Conservation (phyloP, 1,140 invertebrate genomes). For the Drosophila navojoa region DNA sequence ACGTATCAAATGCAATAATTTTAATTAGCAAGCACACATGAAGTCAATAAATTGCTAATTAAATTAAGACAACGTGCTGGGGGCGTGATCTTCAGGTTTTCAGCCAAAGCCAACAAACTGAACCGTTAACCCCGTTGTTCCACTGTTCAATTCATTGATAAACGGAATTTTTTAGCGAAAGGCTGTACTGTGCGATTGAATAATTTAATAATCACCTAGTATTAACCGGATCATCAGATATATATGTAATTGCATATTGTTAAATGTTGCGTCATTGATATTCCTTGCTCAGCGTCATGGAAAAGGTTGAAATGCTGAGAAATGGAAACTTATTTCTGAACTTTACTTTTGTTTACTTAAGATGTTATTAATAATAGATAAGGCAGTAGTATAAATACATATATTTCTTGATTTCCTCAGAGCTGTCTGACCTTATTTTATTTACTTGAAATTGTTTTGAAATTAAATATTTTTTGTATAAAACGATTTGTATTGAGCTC, state of each 20-base stretch:
- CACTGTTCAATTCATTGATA: conserved; percentile 57
- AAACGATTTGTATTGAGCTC: too few species aligned
- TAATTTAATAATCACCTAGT: conserved; percentile 27
- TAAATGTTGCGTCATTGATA: not conserved
- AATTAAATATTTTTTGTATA: too few species aligned
- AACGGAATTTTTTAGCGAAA: conserved; percentile 69
- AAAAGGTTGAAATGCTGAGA: not conserved
- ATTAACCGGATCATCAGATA: conserved; percentile 34
- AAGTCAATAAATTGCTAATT: conserved; percentile 48
- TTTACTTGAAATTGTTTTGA: too few species aligned
- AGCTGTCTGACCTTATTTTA: too few species aligned
- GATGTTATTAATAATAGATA: too few species aligned
- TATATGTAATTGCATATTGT: not conserved
- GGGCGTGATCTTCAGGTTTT: conserved; percentile 17
- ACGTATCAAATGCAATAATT: conserved; percentile 26
- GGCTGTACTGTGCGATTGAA: conserved; percentile 17
- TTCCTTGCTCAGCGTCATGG: conserved; percentile 15
- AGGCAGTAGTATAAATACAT: too few species aligned
- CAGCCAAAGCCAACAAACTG: conserved; percentile 18
- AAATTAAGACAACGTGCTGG: conserved; percentile 44
- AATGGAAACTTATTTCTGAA: too few species aligned
- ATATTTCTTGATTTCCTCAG: too few species aligned
- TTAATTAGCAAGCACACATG: conserved; percentile 52
- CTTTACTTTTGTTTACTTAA: too few species aligned
- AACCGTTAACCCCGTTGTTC: conserved; percentile 30